Conservation (phyloP, 2,113 vertebrate species). For the Otus sunia region DNA sequence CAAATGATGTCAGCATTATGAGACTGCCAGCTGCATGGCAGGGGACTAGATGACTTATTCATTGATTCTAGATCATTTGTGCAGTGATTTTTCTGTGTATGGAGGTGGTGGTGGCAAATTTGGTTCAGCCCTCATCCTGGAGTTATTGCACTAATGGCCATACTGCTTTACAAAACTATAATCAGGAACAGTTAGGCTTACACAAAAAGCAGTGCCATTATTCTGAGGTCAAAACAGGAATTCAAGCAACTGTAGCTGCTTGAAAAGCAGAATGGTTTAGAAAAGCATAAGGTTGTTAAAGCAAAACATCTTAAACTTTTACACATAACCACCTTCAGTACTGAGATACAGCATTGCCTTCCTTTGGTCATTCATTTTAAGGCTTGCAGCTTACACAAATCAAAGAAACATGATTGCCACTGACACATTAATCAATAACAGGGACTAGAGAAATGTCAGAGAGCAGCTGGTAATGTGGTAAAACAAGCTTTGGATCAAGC, state of each 20-base stretch:
- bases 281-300: not conserved
- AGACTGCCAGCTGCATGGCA: not conserved
- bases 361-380: not conserved
- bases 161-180: not conserved
- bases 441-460: not conserved
- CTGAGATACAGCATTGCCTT: not conserved
- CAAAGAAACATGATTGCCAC: not conserved
- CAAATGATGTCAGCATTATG: not conserved
- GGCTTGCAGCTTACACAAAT: not conserved
- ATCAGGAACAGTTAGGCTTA: not conserved
- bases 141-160: not conserved
- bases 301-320: not conserved
- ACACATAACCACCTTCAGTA: not conserved
- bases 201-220: not conserved
- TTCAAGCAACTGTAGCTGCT: not conserved
- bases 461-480: not conserved
- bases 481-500: not conserved
- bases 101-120: not conserved
- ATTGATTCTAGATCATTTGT: not conserved
- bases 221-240: not conserved
- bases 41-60: not conserved
- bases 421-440: not conserved
- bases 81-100: not conserved
- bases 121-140: not conserved
- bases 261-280: not conserved